A percentile compares a stretch with the other conserved stretches of the same genome.
phyloP scores from a whole-genome alignment of 1,140 invertebrate species.

The Caenorhabditis inopinata region DNA sequence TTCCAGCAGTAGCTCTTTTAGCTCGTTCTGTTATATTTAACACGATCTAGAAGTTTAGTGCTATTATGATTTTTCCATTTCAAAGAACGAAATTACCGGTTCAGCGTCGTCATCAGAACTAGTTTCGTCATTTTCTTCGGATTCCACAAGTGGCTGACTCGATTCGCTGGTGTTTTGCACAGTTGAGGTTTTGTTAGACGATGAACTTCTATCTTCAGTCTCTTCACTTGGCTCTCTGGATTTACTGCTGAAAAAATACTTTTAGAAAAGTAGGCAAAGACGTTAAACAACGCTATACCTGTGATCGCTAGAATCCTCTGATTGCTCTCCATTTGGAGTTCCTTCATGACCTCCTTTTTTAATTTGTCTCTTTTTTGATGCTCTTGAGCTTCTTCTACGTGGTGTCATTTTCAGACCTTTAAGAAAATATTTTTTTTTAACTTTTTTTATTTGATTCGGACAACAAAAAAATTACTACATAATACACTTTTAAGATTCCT shows the following conservation, averaged over 20 bases:
- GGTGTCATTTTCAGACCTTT: not conserved
- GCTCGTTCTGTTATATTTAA: constrained; percentile 32
- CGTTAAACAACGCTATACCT: not conserved
- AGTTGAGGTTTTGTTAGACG: not conserved
- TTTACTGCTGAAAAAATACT: too few relatives aligned
- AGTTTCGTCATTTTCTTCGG: not conserved
- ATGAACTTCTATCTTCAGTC: not conserved
- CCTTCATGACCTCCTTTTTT: not conserved
- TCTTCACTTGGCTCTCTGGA: too few relatives aligned
- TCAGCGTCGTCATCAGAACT: not conserved
- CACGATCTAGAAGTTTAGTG: not conserved
- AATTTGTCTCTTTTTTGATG: not conserved
- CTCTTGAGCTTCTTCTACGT: not conserved
- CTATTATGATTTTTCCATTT: not conserved
- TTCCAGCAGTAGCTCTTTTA: constrained; percentile 52
- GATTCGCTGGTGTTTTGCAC: not conserved
- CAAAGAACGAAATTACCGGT: not conserved
- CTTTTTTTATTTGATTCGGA: too few relatives aligned
- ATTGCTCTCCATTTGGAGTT: not conserved
- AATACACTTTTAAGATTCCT: too few relatives aligned
- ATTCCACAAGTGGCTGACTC: not conserved
- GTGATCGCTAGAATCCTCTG: not conserved
- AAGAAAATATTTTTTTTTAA: not conserved
- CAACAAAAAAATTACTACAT: too few relatives aligned
- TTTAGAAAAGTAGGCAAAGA: too few relatives aligned